Percentiles rank a stretch among this genome's conserved stretches.
Conservation (phyloP, 64 coral and sea anemone species). For the Astreopora myriophthalma region DNA sequence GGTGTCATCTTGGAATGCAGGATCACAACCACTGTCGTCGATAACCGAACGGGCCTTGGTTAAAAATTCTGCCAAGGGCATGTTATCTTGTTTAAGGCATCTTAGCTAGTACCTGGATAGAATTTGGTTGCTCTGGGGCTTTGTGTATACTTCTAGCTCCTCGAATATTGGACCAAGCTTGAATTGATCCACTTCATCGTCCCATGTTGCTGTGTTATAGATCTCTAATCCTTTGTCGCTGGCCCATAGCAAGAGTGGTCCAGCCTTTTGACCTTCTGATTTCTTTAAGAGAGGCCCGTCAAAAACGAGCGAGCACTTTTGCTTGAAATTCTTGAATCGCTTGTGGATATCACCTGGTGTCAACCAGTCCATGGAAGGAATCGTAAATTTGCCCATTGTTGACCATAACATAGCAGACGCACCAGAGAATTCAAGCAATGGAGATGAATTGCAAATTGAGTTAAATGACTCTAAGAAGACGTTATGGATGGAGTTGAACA, state of each 20-base stretch:
- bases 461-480: too few relatives aligned
- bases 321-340: conserved; percentile 19
- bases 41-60: conserved; percentile 5
- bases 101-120: conserved; percentile 42
- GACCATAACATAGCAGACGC: too few relatives aligned
- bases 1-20: background rate
- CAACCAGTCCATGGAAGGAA: background rate
- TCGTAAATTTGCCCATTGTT: background rate
- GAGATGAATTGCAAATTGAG: too few relatives aligned
- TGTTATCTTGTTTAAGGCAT: conserved; percentile 35
- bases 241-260: background rate
- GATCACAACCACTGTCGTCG: conserved; percentile 25
- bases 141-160: conserved; percentile 43
- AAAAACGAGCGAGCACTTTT: conserved; percentile 8
- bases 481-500: too few relatives aligned
- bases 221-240: background rate
- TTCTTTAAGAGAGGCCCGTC: background rate
- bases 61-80: conserved; percentile 45
- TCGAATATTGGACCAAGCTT: conserved; percentile 21
- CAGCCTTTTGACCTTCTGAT: background rate
- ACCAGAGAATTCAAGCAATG: too few relatives aligned
- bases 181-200: background rate
- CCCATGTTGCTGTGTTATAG: background rate
- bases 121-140: conserved; percentile 56
- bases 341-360: background rate